Conservation (phyloP, 2,888 invertebrate species). For the Synanthedon andrenaeformis region DNA sequence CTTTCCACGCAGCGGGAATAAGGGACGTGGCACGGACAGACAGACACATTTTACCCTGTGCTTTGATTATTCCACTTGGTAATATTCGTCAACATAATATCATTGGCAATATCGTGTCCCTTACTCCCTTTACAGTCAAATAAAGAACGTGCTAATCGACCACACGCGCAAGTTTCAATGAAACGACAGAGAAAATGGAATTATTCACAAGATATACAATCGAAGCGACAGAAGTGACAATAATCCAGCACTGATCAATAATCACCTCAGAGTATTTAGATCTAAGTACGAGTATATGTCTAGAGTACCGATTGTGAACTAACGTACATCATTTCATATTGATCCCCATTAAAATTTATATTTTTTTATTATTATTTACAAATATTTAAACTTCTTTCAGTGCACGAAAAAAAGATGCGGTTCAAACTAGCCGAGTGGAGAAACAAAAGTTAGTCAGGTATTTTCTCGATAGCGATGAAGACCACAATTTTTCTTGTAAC, state of each 20-base stretch:
- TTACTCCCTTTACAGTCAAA: constrained; percentile 54
- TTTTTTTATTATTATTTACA: constrained; percentile 55
- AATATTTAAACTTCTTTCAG: constrained; percentile 47
- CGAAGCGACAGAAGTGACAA: constrained; percentile 43
- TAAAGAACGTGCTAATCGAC: constrained; percentile 44
- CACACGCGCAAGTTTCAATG: constrained; percentile 31
- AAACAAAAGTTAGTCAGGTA: background rate
- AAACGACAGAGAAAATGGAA: constrained; percentile 16
- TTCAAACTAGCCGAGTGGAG: constrained; percentile 1
- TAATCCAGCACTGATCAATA: constrained; percentile 26
- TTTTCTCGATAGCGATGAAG: background rate
- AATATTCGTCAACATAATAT: constrained; percentile 48
- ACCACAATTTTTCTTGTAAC: constrained; percentile 9
- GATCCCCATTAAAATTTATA: constrained; percentile 66
- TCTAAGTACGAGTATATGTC: constrained; percentile 57
- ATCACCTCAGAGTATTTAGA: constrained; percentile 49
- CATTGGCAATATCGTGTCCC: constrained; percentile 57
- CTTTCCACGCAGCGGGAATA: constrained; percentile 55
- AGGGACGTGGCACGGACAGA: constrained; percentile 59
- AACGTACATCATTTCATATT: constrained; percentile 64
- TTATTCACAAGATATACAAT: constrained; percentile 35
- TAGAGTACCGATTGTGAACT: constrained; percentile 67
- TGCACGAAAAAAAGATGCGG: constrained; percentile 18
- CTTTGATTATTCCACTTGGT: constrained; percentile 55
- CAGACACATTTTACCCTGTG: constrained; percentile 63